Conservation (phyloP, 2,797 vertebrate species). For the Sparus aurata region DNA sequence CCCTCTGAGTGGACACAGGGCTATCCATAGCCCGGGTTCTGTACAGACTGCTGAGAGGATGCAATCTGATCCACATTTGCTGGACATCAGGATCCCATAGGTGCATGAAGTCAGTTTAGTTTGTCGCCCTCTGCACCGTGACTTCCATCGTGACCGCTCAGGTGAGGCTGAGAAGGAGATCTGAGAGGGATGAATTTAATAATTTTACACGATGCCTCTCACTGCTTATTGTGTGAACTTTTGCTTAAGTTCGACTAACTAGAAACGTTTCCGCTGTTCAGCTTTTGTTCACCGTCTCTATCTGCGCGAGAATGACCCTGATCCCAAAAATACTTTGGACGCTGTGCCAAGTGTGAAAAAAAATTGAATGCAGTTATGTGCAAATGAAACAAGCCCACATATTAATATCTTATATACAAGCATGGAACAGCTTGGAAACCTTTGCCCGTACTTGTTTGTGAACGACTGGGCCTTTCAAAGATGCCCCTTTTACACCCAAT, state of each 20-base stretch:
- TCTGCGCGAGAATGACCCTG: neutral
- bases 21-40: conserved; percentile 77
- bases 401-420: no score
- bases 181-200: conserved; percentile 3
- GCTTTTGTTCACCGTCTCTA: neutral
- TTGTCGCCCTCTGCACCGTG: conserved; percentile 24
- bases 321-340: no score
- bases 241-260: neutral
- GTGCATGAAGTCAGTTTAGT: conserved; percentile 46
- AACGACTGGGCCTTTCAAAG: no score
- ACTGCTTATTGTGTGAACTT: neutral
- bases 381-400: no score
- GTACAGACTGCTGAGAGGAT: conserved; percentile 78
- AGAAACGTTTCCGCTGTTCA: neutral
- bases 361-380: no score
- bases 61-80: conserved; percentile 81
- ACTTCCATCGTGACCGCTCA: conserved; percentile 20
- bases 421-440: no score
- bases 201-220: neutral
- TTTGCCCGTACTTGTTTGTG: no score
- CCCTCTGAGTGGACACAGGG: conserved; percentile 81
- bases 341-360: no score
- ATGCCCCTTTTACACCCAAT: no score
- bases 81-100: conserved; percentile 75
- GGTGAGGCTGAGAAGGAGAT: neutral